These are phyloP conservation scores for Drosophila kurseongensis DNA, from an alignment of 1,140 invertebrate genomes.

Conservation along the genomic window DNA sequence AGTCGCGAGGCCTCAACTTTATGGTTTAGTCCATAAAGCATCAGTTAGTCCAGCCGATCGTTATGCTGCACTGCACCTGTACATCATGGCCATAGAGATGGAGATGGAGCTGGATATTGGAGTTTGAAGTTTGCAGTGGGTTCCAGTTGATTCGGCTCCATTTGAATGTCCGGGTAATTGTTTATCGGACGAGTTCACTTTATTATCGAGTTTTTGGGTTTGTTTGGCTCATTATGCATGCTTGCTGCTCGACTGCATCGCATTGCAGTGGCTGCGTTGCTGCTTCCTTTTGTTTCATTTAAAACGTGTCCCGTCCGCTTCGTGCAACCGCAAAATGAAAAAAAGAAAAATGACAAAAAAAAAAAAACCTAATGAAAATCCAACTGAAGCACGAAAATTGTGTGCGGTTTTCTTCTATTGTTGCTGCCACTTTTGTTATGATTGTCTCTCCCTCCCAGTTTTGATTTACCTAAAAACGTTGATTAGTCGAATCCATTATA, in stretches of 20 bases:
- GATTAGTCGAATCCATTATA: conserved; percentile 80
- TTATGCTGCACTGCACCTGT: conserved; percentile 56
- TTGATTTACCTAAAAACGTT: conserved; percentile 80
- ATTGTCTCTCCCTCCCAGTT: conserved; percentile 32
- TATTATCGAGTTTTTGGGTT: conserved; percentile 56
- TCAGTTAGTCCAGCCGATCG: conserved; percentile 20
- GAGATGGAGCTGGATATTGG: neutral
- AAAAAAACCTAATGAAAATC: conserved; percentile 60
- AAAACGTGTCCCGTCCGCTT: conserved; percentile 71
- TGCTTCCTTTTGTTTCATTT: conserved; percentile 71
- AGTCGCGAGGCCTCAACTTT: conserved; percentile 41
- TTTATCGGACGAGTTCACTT: conserved; percentile 69
- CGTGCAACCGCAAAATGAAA: conserved; percentile 37
- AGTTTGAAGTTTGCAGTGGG: conserved; percentile 13
- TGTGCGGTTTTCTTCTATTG: conserved; percentile 69
- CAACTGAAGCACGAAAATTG: conserved; percentile 79
- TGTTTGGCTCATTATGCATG: conserved; percentile 46
- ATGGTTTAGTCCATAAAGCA: conserved; percentile 59
- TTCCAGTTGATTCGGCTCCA: conserved; percentile 68
- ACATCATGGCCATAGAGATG: conserved; percentile 11
- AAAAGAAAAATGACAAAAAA: conserved; percentile 1
- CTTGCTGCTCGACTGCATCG: conserved; percentile 63
- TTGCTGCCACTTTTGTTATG: conserved; percentile 49
- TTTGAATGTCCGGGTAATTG: conserved; percentile 69
- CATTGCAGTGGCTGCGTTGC: conserved; percentile 42